Evolutionary conservation across 2,113 vertebrate genomes (phyloP).

Genomic region (Nansenia antarctica): DNA sequence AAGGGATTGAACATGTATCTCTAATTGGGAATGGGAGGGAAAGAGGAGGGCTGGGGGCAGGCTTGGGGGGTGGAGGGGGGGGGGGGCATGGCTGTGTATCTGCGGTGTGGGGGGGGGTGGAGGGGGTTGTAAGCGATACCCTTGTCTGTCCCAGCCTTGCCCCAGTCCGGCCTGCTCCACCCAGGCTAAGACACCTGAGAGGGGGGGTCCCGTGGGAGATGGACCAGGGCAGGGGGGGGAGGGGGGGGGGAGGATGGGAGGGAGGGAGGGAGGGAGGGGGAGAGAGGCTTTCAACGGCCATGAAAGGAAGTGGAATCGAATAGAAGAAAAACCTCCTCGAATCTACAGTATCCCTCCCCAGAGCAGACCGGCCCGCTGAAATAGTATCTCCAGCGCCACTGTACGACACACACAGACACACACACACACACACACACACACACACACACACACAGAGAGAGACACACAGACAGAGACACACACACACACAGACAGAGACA

Average conservation of each 20-base stretch:
- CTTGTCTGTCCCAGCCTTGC: slow-evolving; percentile 81
- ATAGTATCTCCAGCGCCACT: slow-evolving; percentile 62
- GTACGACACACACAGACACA: too few species aligned
- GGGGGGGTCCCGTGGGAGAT: slow-evolving; percentile 80
- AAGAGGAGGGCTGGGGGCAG: slow-evolving; percentile 34
- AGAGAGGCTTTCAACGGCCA: slow-evolving; percentile 77
- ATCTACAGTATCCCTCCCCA: slow-evolving; percentile 76
- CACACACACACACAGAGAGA: too few species aligned
- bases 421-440: too few species aligned
- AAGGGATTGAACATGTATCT: slow-evolving; percentile 63
- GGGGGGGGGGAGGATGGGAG: too few species aligned
- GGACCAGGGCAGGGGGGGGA: slow-evolving; percentile 44
- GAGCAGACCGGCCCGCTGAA: slow-evolving; percentile 71
- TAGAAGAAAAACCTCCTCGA: slow-evolving; percentile 75
- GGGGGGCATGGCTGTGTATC: slow-evolving; percentile 45
- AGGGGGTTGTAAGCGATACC: slow-evolving; percentile 76
- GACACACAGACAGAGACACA: too few species aligned
- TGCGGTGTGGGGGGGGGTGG: too few species aligned
- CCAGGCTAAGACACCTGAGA: slow-evolving; percentile 79
- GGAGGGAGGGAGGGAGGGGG: slow-evolving; percentile 57
- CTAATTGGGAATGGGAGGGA: slow-evolving; percentile 52
- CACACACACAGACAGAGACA: too few species aligned
- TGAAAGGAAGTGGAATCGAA: slow-evolving; percentile 80
- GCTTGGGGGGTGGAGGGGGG: slow-evolving; percentile 19
- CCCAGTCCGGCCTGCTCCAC: slow-evolving; percentile 81